phyloP scores from a whole-genome alignment of 2,113 vertebrate genomes.

The Zosterops borbonicus region DNA sequence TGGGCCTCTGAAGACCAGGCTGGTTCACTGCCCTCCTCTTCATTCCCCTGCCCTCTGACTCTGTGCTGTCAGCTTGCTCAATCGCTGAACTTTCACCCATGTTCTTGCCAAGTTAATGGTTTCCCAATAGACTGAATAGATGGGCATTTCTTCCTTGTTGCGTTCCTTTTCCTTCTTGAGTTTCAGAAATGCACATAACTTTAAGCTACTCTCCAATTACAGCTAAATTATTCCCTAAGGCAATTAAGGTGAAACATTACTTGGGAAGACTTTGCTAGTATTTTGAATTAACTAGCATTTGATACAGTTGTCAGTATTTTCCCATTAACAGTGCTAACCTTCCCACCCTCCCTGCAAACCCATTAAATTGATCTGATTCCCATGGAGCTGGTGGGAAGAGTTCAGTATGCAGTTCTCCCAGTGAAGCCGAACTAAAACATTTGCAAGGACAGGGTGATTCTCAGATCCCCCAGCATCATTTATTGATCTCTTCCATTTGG shows the following conservation, averaged over 20 bases:
- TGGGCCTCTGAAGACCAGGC: not conserved
- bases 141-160: not conserved
- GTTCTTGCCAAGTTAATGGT: not conserved
- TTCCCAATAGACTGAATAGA: not conserved
- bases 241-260: constrained; percentile 63
- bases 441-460: not conserved
- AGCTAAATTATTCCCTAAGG: constrained; percentile 54
- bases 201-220: constrained; percentile 50
- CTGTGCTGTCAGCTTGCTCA: not conserved
- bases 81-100: not conserved
- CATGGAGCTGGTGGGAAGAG: not conserved
- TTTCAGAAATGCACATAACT: constrained; percentile 55
- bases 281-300: constrained; percentile 53
- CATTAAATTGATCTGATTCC: constrained; percentile 30
- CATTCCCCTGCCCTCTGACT: rapidly evolving
- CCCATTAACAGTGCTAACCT: constrained; percentile 34
- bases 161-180: constrained; percentile 15
- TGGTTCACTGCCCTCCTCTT: not conserved
- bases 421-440: constrained; percentile 6
- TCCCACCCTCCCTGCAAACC: not conserved
- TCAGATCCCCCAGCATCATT: not conserved
- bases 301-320: constrained; percentile 44
- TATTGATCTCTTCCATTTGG: constrained; percentile 33
- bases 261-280: constrained; percentile 1
- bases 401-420: not conserved